Base-by-base conservation (phyloP, 2,797 vertebrate genomes). In the Enteromius anoplus region DNA sequence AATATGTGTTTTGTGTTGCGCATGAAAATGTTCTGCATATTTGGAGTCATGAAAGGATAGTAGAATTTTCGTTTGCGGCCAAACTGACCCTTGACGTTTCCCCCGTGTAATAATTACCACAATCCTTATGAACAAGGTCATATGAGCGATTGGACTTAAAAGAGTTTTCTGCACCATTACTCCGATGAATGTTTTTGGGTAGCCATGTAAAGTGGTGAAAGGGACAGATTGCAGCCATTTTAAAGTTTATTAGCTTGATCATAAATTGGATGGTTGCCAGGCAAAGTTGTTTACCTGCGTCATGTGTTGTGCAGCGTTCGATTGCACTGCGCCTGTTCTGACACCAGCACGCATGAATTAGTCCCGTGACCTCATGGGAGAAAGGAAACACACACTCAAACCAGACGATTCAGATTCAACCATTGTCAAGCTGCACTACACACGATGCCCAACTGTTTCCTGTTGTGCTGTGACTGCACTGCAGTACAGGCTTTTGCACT, bases 221-320 rank as follows among this genome's bases (percentile, higher is more conserved):
- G 51, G 15, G 23, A 60, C 4, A 1, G 15, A 21, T 70, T 19
- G 17, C 14, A 32, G 29, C 10, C 49, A 26, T 17, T 68, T 26
- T 71, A 32, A 80, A 23, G 37, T 80, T 70, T 45, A 58, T 81
- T 49, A 62, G 11, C 21, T 12, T 34, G 8, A 34, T 81, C 40
- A 73, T 81, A 40, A 73, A 73, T 81, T 37, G 55, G 42, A 66
- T 19, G 45, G 42, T 66, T 64, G 45, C 60, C n/a, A 77, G 26
- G 45, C 66, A 40, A 23, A 55, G 11, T 53, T 23, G 40, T 75
- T 55, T 75, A 11, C 49, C 42, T 0, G 7, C 55, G n/a, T 42
- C 17, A 34, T 72, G 51, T 80, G 53, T 4, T 72, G 12, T 11
- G 17, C 0, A 3, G 6, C 34, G 21, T 70, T 58, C 15, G 11